Conservation (phyloP, 2,888 invertebrate genomes). For the Melieria omissa region DNA sequence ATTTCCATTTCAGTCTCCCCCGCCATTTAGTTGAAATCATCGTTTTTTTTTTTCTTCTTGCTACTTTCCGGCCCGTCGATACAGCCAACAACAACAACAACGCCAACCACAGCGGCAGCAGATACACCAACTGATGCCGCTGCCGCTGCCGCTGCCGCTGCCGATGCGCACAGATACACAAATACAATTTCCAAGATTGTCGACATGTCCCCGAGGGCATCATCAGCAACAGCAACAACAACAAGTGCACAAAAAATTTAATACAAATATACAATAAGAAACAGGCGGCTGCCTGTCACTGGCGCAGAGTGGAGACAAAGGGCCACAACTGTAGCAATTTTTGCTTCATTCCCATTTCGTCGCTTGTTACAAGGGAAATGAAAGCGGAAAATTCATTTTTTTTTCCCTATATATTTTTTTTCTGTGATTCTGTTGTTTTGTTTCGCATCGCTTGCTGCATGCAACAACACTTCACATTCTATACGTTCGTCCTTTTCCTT, state of each 20-base stretch:
- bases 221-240: conserved; percentile 38
- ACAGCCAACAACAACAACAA: not conserved
- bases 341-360: not conserved
- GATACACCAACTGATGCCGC: too few species aligned
- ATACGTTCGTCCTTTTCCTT: conserved; percentile 44
- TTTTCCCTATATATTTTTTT: not conserved
- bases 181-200: conserved; percentile 43
- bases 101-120: not conserved
- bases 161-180: conserved; percentile 36
- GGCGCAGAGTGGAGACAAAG: not conserved
- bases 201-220: conserved; percentile 47
- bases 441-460: conserved; percentile 28
- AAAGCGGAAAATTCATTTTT: conserved; percentile 2
- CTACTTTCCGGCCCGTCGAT: not conserved
- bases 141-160: not conserved
- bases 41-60: not conserved
- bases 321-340: not conserved
- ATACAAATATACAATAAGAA: too few species aligned
- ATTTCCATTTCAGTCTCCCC: conserved; percentile 29
- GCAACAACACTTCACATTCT: not conserved
- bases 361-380: conserved; percentile 7
- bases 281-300: too few species aligned
- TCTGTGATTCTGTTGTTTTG: not conserved
- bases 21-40: not conserved
- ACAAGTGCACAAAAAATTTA: conserved; percentile 28